These are phyloP conservation scores for Drosophila orena DNA, from an alignment of 1,140 invertebrate genomes.

Conservation along the genomic window DNA sequence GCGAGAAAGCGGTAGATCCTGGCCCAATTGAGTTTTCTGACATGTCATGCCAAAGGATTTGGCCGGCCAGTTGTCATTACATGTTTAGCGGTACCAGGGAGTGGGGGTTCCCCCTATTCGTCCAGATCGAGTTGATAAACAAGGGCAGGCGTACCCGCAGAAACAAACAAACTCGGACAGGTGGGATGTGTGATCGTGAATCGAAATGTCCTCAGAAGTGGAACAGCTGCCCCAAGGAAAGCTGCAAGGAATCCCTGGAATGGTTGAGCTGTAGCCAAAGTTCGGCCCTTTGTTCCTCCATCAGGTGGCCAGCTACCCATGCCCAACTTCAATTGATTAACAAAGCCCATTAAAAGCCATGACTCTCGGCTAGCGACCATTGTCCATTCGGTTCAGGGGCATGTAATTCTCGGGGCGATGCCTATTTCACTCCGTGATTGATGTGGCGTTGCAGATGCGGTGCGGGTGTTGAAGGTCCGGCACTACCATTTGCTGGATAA, in stretches of 20 bases:
- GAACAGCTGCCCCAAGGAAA: conserved; percentile 29
- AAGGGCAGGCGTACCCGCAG: conserved; percentile 45
- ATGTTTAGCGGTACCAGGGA: conserved; percentile 51
- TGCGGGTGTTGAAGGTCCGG: conserved; percentile 73
- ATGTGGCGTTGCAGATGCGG: conserved; percentile 57
- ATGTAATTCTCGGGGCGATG: conserved; percentile 32
- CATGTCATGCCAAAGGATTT: conserved; percentile 74
- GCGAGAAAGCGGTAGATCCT: conserved; percentile 53
- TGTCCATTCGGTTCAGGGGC: conserved; percentile 38
- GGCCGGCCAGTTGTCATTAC: conserved; percentile 67
- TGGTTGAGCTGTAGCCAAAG: conserved; percentile 7
- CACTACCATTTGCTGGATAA: conserved; percentile 56
- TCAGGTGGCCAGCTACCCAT: conserved; percentile 36
- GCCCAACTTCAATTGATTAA: conserved; percentile 58
- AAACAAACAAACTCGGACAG: conserved; percentile 48
- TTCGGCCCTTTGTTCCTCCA: conserved; percentile 10
- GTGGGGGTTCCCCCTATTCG: neutral
- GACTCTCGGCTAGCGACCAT: conserved; percentile 60
- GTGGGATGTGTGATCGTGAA: conserved; percentile 21
- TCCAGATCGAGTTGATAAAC: conserved; percentile 49
- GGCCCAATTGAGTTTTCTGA: conserved; percentile 56
- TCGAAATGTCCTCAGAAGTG: conserved; percentile 31
- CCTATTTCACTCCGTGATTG: conserved; percentile 76
- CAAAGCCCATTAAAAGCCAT: conserved; percentile 77
- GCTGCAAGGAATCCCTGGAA: conserved; percentile 30